Conservation (phyloP, 2,113 vertebrate species). For the Mustela nigripes region DNA sequence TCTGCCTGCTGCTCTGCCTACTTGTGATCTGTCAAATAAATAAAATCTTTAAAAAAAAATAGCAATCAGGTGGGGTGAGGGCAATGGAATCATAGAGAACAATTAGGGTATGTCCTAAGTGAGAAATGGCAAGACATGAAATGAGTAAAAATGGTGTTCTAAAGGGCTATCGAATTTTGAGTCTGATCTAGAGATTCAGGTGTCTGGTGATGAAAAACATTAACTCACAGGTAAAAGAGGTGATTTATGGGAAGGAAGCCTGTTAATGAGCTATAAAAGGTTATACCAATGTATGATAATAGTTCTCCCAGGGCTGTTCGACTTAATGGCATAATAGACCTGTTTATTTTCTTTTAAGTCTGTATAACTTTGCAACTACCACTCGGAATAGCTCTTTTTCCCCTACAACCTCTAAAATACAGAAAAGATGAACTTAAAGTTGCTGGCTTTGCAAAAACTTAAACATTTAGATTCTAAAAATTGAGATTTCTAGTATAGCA, state of each 20-base stretch:
- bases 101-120: background rate
- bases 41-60: background rate
- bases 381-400: background rate
- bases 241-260: background rate
- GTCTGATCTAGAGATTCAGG: background rate
- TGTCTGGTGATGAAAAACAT: background rate
- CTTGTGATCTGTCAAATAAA: too few relatives aligned
- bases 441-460: constrained; percentile 22
- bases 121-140: background rate
- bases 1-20: too few relatives aligned
- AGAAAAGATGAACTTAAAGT: constrained; percentile 10
- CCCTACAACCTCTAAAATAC: constrained; percentile 20
- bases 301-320: background rate
- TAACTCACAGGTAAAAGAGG: background rate
- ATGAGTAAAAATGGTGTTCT: background rate
- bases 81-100: background rate
- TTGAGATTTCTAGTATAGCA: constrained; percentile 4
- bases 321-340: background rate
- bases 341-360: constrained; percentile 27
- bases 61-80: background rate
- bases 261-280: background rate
- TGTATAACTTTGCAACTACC: background rate
- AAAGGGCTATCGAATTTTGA: constrained; percentile 12
- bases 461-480: background rate
- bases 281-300: background rate